Conservation (phyloP, 1,140 invertebrate genomes). For the Daktulosphaira vitifoliae region DNA sequence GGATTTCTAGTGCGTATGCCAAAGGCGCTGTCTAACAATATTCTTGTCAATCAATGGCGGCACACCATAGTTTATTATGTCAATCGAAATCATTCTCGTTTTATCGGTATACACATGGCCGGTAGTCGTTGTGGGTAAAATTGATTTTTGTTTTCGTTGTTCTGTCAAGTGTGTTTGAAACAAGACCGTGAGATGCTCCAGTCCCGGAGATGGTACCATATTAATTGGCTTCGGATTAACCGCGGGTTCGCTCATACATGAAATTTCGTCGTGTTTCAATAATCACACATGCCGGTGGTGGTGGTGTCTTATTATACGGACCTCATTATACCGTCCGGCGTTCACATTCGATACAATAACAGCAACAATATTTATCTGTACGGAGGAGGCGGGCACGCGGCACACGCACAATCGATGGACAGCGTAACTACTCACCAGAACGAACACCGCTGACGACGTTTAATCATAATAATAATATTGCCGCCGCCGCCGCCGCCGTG, state of each 20-base stretch:
- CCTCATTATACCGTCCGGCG: no score
- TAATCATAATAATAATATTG: slow-evolving; percentile 9
- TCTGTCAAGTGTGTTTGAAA: neutral
- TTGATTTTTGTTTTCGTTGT: neutral
- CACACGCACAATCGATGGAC: neutral
- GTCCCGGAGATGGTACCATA: neutral
- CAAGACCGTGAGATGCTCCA: no score
- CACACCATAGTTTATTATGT: no score
- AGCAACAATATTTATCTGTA: neutral
- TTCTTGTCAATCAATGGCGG: no score
- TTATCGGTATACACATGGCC: no score
- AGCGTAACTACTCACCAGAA: slow-evolving; percentile 23
- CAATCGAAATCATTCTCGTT: no score
- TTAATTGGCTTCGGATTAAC: slow-evolving; percentile 28
- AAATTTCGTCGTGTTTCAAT: slow-evolving; percentile 33
- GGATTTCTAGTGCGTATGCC: no score
- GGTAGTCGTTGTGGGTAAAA: neutral
- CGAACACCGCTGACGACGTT: slow-evolving; percentile 10
- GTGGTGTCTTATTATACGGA: slow-evolving; percentile 10
- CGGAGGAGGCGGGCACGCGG: neutral
- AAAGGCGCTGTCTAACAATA: no score
- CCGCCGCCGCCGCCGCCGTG: neutral
- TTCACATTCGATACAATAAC: neutral
- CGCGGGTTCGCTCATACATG: slow-evolving; percentile 30
- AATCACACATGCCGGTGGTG: slow-evolving; percentile 13